Percentiles rank a stretch among this genome's conserved stretches.
phyloP scores from a whole-genome alignment of 2,888 invertebrate genomes.

The Tricholauxania praeusta region DNA sequence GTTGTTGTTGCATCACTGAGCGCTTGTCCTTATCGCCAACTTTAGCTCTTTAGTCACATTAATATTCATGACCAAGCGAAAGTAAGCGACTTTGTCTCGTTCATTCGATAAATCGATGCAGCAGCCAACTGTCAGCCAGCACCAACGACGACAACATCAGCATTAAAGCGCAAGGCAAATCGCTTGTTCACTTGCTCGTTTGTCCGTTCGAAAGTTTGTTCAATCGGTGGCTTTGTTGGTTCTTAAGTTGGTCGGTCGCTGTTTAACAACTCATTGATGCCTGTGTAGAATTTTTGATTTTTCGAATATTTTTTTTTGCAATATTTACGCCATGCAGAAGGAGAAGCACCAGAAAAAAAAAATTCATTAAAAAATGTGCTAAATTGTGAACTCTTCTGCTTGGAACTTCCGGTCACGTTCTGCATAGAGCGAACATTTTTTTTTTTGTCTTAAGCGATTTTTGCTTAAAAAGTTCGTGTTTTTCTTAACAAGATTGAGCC shows the following conservation, averaged over 20 bases:
- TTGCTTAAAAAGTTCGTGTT: not conserved
- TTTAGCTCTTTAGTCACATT: constrained; percentile 49
- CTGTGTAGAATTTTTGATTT: constrained; percentile 38
- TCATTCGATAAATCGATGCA: constrained; percentile 34
- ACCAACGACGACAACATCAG: too few species aligned
- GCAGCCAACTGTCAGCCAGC: too few species aligned
- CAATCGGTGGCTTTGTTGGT: not conserved
- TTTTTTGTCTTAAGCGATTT: not conserved
- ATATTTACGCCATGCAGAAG: not conserved
- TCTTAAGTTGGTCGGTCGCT: constrained; percentile 45
- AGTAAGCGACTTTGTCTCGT: constrained; percentile 49
- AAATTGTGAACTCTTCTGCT: not conserved
- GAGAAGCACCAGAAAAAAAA: not conserved
- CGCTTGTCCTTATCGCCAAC: not conserved
- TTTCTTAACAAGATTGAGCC: not conserved
- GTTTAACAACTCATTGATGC: constrained; percentile 44
- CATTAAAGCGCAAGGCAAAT: not conserved
- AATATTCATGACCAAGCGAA: constrained; percentile 58
- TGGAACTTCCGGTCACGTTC: constrained; percentile 31
- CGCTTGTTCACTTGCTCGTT: too few species aligned
- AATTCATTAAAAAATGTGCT: not conserved
- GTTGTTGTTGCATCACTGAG: not conserved
- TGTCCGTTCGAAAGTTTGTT: not conserved
- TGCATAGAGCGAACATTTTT: not conserved
- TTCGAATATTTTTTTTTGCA: not conserved